Evolutionary conservation across 2,797 vertebrate species (phyloP), one percentile per base, ranked within the genome.

Genomic region (Syndactyla subalaris): DNA sequence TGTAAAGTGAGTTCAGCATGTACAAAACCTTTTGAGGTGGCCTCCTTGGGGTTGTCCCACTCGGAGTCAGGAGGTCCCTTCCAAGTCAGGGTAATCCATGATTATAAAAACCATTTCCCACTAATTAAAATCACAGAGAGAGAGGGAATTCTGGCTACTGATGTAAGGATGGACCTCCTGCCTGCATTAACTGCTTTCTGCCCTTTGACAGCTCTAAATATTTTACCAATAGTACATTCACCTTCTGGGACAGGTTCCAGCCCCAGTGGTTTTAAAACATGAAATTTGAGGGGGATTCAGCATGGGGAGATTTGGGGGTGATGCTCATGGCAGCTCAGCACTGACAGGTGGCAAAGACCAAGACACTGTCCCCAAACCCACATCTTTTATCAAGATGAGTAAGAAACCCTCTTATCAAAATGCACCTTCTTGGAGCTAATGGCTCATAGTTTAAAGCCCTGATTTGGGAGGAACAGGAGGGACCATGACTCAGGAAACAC

Each of bases 261-360:
- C 17, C n/a, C 39, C 8, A 7, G 18, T 39, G 36, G 9, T 75
- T 54, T 61, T 20, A 46, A 61, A 74, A 21, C 3, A 36, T 0
- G 18, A n/a, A 10, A 59, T 61, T 3, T 0, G 1, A 45, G 51
- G 23, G 22, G 51, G 3, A 78, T 49, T 63, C 39, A 17, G 2
- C 10, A 8, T 5, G 5, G 14, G 0, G 6, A 46, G 48, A 45
- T 43, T 48, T 49, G 57, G 73, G 59, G 30, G 52, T 7, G 30
- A 46, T 21, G 63, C 20, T 29, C 3, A 0, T 3, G 26, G 41
- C 22, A 38, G 58, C n/a, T 71, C 39, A 41, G 57, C 70, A 46
- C n/a, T 34, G 52, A 54, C 2, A 43, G 30, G 57, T 29, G 58
- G 36, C 16, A 58, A 62, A 55, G 34, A 49, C 15, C 29, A 51